phyloP scores from a whole-genome alignment of 1,140 invertebrate species.

The Habropoda laboriosa region DNA sequence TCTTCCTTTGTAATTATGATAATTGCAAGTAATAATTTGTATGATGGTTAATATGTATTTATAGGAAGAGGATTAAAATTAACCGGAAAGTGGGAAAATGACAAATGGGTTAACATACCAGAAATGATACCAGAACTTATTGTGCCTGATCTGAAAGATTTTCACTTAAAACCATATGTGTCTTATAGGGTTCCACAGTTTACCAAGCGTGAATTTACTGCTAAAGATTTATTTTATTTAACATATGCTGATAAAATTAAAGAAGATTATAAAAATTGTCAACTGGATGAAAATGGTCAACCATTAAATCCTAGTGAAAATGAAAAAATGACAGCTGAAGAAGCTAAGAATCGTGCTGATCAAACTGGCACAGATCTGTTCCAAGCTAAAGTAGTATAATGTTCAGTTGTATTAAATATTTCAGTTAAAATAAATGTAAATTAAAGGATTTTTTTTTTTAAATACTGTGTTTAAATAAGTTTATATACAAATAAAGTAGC shows the following conservation, averaged over 20 bases:
- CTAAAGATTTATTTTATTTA: conserved; percentile 92
- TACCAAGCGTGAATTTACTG: conserved; percentile 89
- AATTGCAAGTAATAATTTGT: conserved; percentile 3
- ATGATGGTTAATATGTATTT: conserved; percentile 35
- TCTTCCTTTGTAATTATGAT: not conserved
- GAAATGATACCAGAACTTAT: conserved; percentile 96
- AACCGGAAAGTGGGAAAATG: conserved; percentile 82
- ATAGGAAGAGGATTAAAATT: conserved; percentile 86
- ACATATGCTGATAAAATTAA: conserved; percentile 92
- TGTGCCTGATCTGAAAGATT: conserved; percentile 92
- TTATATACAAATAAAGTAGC: not conserved
- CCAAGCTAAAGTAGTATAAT: no score
- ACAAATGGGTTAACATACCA: conserved; percentile 86
- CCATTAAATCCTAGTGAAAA: conserved; percentile 87
- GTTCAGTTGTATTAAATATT: no score
- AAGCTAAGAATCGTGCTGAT: conserved; percentile 86
- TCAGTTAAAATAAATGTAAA: no score
- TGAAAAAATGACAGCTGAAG: conserved; percentile 87
- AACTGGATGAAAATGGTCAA: conserved; percentile 86
- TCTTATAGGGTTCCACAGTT: conserved; percentile 91
- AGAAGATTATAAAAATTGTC: conserved; percentile 88
- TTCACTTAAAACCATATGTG: conserved; percentile 95
- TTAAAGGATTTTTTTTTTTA: not conserved
- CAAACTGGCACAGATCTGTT: conserved; percentile 92
- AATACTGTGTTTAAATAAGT: conserved; percentile 2